Percentiles rank a stretch among this genome's conserved stretches.
These are phyloP conservation scores for Nothoprocta pentlandii DNA, from an alignment of 2,113 vertebrate genomes.

Conservation along the genomic window DNA sequence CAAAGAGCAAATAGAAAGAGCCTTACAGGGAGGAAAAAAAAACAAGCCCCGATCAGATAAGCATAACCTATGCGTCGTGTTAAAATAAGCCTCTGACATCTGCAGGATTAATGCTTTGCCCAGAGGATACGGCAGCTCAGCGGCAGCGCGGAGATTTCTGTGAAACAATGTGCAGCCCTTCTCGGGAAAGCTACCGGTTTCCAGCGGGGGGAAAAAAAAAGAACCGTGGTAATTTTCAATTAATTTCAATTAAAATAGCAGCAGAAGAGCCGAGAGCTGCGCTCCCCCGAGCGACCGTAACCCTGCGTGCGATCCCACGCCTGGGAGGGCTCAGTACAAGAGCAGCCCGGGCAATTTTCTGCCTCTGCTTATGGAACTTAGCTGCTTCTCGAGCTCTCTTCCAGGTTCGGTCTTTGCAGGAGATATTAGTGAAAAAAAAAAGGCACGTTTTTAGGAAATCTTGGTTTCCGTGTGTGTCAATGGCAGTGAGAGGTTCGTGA, in stretches of 20 bases:
- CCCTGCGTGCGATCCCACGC: accelerated
- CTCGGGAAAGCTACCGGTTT: not conserved
- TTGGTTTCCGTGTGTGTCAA: not conserved
- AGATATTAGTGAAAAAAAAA: not conserved
- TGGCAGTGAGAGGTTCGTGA: not conserved
- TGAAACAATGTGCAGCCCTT: not conserved
- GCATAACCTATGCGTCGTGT: not conserved
- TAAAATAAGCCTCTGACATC: constrained; percentile 25
- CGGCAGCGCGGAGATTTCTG: not conserved
- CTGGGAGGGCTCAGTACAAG: not conserved
- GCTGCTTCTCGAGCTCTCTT: not conserved
- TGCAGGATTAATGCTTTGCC: constrained; percentile 26
- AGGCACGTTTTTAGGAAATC: not conserved
- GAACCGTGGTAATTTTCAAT: not conserved
- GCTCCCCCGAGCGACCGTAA: not conserved
- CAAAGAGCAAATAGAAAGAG: constrained; percentile 21
- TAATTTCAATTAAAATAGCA: not conserved
- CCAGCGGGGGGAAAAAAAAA: not conserved
- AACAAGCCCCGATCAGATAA: not conserved
- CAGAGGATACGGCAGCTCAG: not conserved
- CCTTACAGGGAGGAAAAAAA: not conserved
- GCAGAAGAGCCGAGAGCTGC: not conserved
- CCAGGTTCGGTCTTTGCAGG: not conserved
- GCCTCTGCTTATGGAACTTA: not conserved
- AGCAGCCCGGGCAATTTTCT: accelerated